These are phyloP conservation scores for Vombatus ursinus DNA, from an alignment of 2,113 vertebrate genomes.

Conservation along the genomic window DNA sequence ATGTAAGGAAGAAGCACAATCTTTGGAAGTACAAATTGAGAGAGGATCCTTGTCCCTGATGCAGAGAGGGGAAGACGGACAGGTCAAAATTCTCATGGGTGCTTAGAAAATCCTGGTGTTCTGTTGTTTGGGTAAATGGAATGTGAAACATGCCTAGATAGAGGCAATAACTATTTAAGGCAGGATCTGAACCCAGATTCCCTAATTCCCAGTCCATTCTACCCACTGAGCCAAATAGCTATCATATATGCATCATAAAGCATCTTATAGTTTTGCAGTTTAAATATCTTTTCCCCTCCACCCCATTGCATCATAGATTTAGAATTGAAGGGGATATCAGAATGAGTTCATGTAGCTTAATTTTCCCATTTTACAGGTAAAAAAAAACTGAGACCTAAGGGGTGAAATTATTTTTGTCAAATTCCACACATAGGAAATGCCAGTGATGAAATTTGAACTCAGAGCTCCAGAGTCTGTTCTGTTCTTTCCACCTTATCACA, in stretches of 20 bases:
- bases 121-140: neutral
- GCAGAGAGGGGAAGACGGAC: neutral
- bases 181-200: neutral
- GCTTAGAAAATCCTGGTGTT: neutral
- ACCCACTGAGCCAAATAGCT: neutral
- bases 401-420: neutral
- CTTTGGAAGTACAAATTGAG: neutral
- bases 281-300: neutral
- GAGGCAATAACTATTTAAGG: neutral
- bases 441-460: neutral
- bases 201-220: neutral
- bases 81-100: neutral
- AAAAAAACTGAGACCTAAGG: neutral
- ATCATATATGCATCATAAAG: neutral
- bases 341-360: neutral
- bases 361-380: neutral
- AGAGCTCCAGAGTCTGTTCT: neutral
- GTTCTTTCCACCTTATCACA: neutral
- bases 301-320: neutral
- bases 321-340: neutral
- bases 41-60: neutral
- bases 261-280: neutral
- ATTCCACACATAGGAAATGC: neutral
- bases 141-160: neutral
- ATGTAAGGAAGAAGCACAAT: neutral